These are phyloP conservation scores for Nipponacmea schrenckii DNA, from an alignment of 2,888 invertebrate species.

Conservation along the genomic window DNA sequence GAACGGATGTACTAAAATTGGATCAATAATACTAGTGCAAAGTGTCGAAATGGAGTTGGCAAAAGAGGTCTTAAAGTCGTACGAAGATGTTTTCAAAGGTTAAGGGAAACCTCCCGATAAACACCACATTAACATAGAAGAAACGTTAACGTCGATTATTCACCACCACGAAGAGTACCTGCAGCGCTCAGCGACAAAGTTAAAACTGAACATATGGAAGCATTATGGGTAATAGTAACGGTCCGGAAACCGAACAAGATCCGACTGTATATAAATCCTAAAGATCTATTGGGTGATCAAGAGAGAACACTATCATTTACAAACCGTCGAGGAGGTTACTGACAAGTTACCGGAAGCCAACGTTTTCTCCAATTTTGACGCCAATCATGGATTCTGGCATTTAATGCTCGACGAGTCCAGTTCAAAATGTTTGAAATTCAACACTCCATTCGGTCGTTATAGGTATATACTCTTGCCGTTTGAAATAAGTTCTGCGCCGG, in stretches of 20 bases:
- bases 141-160: too few species aligned
- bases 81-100: too few species aligned
- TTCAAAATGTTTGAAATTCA: slow-evolving; percentile 23
- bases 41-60: too few species aligned
- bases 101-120: too few species aligned
- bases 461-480: slow-evolving; percentile 16
- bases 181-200: slow-evolving; percentile 12
- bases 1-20: too few species aligned
- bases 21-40: too few species aligned
- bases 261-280: neutral
- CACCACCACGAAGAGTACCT: too few species aligned
- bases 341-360: slow-evolving; percentile 11
- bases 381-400: slow-evolving; percentile 25
- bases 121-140: too few species aligned
- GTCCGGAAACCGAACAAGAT: slow-evolving; percentile 17
- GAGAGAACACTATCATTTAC: too few species aligned
- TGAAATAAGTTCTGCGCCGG: slow-evolving; percentile 15
- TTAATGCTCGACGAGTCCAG: slow-evolving; percentile 18
- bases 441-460: slow-evolving; percentile 21
- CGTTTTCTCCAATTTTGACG: slow-evolving; percentile 22
- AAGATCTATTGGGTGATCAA: too few species aligned
- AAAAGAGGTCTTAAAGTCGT: too few species aligned
- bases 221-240: slow-evolving; percentile 20
- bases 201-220: slow-evolving; percentile 14
- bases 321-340: neutral